phyloP scores from a whole-genome alignment of 1,140 invertebrate species.

The Drosophila pachea region DNA sequence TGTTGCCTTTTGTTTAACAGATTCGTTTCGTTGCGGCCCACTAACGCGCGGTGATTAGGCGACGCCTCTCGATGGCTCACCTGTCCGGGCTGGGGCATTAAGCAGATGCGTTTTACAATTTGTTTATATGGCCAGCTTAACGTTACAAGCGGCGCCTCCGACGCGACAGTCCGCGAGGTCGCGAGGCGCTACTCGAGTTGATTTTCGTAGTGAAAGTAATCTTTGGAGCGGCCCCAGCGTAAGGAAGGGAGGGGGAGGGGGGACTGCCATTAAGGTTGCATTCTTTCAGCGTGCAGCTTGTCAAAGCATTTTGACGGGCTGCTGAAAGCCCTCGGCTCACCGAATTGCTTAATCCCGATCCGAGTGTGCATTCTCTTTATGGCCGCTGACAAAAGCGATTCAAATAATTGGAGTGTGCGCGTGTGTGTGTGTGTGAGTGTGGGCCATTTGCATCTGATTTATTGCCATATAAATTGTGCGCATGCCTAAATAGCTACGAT shows the following conservation, averaged over 20 bases:
- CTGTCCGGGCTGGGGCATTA: conserved; percentile 42
- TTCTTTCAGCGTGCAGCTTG: conserved; percentile 56
- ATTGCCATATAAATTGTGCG: conserved; percentile 76
- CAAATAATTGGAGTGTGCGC: conserved; percentile 70
- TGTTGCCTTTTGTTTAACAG: conserved; percentile 17
- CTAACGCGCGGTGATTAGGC: conserved; percentile 38
- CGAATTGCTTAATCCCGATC: conserved; percentile 64
- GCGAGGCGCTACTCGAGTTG: conserved; percentile 56
- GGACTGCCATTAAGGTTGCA: conserved; percentile 66
- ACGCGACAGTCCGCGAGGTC: too few species aligned
- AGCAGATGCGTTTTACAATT: conserved; percentile 68
- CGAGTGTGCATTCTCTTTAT: conserved; percentile 57
- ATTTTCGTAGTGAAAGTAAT: conserved; percentile 65
- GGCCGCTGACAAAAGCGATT: conserved; percentile 68
- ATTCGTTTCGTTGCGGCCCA: conserved; percentile 7
- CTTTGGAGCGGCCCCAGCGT: conserved; percentile 25
- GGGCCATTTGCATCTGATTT: conserved; percentile 73
- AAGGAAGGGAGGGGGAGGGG: conserved; percentile 2
- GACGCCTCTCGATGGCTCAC: conserved; percentile 38
- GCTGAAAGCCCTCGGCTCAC: conserved; percentile 69
- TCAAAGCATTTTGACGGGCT: conserved; percentile 58
- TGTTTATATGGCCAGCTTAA: conserved; percentile 62
- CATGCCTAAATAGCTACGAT: conserved; percentile 74
- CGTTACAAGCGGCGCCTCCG: conserved; percentile 48
- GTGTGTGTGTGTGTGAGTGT: conserved; percentile 49